Percentiles rank a stretch among this genome's conserved stretches.
phyloP scores from a whole-genome alignment of 2,113 vertebrate genomes.

The Myrmecophaga tridactyla region DNA sequence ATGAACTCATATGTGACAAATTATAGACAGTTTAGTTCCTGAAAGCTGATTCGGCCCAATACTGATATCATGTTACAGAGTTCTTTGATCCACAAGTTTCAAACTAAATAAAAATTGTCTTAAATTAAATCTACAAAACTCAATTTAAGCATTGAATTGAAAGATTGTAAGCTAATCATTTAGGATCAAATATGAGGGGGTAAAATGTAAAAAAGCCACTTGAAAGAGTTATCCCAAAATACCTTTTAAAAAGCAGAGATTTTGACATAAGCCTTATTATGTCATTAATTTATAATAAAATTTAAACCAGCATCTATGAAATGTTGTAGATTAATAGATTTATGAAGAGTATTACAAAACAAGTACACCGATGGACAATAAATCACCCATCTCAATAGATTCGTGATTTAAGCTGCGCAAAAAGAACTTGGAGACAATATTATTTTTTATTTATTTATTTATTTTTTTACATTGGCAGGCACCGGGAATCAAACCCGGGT shows the following conservation, averaged over 20 bases:
- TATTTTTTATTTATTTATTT: no score
- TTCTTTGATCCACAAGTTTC: conserved; percentile 32
- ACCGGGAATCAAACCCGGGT: no score
- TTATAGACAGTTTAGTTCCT: conserved; percentile 38
- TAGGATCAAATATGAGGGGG: not conserved
- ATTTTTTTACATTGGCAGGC: no score
- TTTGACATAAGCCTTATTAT: not conserved
- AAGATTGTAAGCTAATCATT: not conserved
- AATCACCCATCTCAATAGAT: not conserved
- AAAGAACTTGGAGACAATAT: not conserved
- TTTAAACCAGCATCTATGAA: not conserved
- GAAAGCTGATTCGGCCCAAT: not conserved
- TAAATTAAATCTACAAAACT: conserved; percentile 64
- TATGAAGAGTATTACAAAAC: not conserved
- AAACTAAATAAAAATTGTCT: conserved; percentile 52
- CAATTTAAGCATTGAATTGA: conserved; percentile 32
- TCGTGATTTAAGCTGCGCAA: not conserved
- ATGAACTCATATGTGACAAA: conserved; percentile 59
- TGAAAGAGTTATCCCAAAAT: not conserved
- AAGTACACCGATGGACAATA: not conserved
- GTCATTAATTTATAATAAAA: not conserved
- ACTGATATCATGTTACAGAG: conserved; percentile 15
- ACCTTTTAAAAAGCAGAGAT: not conserved
- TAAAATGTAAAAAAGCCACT: not conserved
- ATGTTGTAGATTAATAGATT: not conserved